Evolutionary conservation across 2,113 vertebrate genomes (phyloP), one percentile per base, ranked within the genome.

Genomic region (Psilopogon haemacephalus): DNA sequence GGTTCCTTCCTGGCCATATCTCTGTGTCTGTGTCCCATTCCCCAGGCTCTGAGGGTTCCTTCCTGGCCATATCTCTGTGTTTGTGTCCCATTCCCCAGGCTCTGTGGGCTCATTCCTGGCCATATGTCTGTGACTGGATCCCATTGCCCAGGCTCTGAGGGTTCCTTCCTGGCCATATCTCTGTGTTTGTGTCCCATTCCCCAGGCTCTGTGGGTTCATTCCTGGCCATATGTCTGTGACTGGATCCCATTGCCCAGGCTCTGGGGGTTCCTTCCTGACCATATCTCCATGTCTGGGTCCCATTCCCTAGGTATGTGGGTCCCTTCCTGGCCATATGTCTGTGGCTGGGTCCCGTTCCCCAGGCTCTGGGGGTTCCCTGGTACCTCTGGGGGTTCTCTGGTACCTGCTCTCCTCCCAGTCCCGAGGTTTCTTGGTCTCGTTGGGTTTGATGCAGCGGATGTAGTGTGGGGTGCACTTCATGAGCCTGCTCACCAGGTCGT

Each of bases 401-500:
- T 89, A 99, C 99, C 99, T 98, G 98, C 98, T 99, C 92, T 99
- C 99, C 95, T 99, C 99, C 99, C 99, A 99, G 97, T 99, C 99
- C 37, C 97, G 98, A 1, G 99, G 98, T 55, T 96, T 98, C 96
- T 99, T 99, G 74, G 99, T 99, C 98, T 99, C 99, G 1, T 99
- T 99, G 95, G 99, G 99, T 79, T 99, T 99, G 95, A 99, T 99
- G 95, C 99, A 99, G 90, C 99, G 99, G 97, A 99, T 99, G 84
- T 99, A 99, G 95, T 99, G 99, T 17, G 99, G 99, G 0, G 99
- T 99, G 88, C 99, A 99, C 91, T 98, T 98, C 98, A 99, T 99
- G 88, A 99, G 97, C 0, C 99, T 99, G 87, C 98, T 98, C 90
- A 99, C 99, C 93, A 99, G 98, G 82, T 99, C 98, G 0, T 99